Percentiles rank a stretch among this genome's conserved stretches.
Conservation (phyloP, 2,113 vertebrate genomes). For the Xerus inauris region DNA sequence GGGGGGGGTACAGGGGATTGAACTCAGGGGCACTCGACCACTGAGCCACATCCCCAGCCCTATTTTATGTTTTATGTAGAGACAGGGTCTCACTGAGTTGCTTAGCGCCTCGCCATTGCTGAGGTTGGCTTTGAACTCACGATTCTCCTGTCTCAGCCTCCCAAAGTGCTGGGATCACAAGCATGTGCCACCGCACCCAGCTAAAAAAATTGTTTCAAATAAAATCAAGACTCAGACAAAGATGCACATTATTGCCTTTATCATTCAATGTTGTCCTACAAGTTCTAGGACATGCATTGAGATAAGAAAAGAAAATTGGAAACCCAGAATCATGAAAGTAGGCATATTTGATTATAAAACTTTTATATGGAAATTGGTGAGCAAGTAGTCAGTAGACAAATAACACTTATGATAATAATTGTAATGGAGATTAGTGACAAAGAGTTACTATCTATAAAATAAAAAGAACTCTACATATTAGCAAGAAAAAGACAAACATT, state of each 20-base stretch:
- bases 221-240: neutral
- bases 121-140: too few species aligned
- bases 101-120: too few species aligned
- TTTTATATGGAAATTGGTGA: neutral
- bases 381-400: neutral
- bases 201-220: neutral
- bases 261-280: neutral
- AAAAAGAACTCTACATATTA: neutral
- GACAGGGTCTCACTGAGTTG: too few species aligned
- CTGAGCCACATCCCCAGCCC: too few species aligned
- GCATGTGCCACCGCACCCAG: too few species aligned
- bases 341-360: neutral
- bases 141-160: too few species aligned
- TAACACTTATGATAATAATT: neutral
- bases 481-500: neutral
- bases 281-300: neutral
- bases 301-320: neutral
- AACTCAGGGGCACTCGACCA: too few species aligned
- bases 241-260: too few species aligned
- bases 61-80: too few species aligned
- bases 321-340: neutral
- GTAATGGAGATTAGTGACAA: neutral
- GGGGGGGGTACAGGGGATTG: too few species aligned
- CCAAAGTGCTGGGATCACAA: too few species aligned
- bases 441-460: neutral